These are phyloP conservation scores for Pardosa pseudoannulata DNA, from an alignment of 2,888 invertebrate genomes.

Conservation along the genomic window DNA sequence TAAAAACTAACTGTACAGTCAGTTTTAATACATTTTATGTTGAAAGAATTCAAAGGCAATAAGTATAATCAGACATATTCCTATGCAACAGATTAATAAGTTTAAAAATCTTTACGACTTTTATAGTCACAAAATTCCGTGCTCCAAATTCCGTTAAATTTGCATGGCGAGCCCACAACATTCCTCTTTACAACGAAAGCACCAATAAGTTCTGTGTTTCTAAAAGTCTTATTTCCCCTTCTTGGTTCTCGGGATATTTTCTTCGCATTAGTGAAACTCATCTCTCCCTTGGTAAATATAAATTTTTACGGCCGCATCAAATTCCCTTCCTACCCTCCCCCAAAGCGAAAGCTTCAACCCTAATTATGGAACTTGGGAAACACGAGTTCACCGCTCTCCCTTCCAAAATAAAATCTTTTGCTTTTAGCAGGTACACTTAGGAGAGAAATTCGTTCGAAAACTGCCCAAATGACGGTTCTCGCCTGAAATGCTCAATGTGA, in stretches of 20 bases:
- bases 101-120: too few relatives aligned
- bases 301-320: background rate
- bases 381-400: slow-evolving; percentile 35
- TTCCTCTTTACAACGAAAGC: background rate
- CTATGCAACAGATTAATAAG: too few relatives aligned
- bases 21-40: too few relatives aligned
- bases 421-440: slow-evolving; percentile 46
- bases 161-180: background rate
- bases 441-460: slow-evolving; percentile 55
- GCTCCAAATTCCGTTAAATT: background rate
- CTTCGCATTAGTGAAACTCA: too few relatives aligned
- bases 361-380: background rate
- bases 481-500: slow-evolving; percentile 24
- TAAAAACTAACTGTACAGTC: too few relatives aligned
- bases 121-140: too few relatives aligned
- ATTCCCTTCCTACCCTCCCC: too few relatives aligned
- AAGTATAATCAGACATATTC: too few relatives aligned
- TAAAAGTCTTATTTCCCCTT: too few relatives aligned
- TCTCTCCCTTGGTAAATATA: slow-evolving; percentile 2
- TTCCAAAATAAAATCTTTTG: slow-evolving; percentile 50
- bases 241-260: background rate
- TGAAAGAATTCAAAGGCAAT: too few relatives aligned
- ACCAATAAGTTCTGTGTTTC: too few relatives aligned
- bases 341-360: background rate
- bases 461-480: slow-evolving; percentile 16